Evolutionary conservation across 2,888 invertebrate species (phyloP).

Genomic region (Ceramica pisi): DNA sequence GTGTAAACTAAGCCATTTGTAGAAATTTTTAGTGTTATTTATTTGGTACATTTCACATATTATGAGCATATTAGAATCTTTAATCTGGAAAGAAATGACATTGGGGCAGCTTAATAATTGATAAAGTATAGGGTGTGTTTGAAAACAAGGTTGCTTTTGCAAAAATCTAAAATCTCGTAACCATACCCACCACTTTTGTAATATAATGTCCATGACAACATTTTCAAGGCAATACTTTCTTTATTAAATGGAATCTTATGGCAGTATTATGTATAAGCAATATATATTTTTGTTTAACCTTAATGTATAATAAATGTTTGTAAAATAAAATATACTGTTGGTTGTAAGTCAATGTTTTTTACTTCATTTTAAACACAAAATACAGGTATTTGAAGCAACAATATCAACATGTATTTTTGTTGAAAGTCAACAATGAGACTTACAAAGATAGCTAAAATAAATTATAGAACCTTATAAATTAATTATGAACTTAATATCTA

Average conservation of each 20-base stretch:
- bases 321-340: conserved; percentile 90
- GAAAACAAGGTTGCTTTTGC: conserved; percentile 30
- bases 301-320: conserved; percentile 87
- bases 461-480: conserved; percentile 26
- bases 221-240: conserved; percentile 60
- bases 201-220: conserved; percentile 73
- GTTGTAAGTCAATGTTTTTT: conserved; percentile 78
- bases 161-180: conserved; percentile 25
- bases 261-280: conserved; percentile 89
- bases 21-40: conserved; percentile 40
- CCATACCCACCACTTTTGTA: conserved; percentile 39
- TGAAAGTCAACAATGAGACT: conserved; percentile 1
- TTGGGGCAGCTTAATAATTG: conserved; percentile 38
- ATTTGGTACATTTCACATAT: conserved; percentile 22
- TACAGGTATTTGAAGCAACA: conserved; percentile 30
- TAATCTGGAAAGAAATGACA: conserved; percentile 8
- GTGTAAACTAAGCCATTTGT: conserved; percentile 17
- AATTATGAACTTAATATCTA: conserved; percentile 29
- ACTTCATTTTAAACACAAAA: conserved; percentile 36
- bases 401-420: background rate
- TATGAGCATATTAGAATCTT: background rate
- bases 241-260: conserved; percentile 75
- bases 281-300: conserved; percentile 85
- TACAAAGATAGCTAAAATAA: conserved; percentile 18
- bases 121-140: conserved; percentile 29